These are phyloP conservation scores for Ochotona curzoniae DNA, from an alignment of 2,113 vertebrate genomes.

Conservation along the genomic window DNA sequence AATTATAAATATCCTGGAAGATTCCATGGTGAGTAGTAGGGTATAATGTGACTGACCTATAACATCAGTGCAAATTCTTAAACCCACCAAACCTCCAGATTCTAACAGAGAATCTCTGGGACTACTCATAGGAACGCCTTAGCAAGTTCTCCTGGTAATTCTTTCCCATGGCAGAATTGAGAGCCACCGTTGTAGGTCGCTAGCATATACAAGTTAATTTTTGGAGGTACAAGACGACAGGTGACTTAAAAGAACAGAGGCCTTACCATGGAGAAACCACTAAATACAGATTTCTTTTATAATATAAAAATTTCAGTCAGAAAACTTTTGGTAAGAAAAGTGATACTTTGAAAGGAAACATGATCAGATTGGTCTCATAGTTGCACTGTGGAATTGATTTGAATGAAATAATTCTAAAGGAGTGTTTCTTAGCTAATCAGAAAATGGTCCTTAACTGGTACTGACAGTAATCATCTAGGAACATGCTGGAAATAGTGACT, in stretches of 20 bases:
- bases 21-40: not conserved
- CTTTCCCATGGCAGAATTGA: not conserved
- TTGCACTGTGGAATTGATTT: conserved; percentile 8
- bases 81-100: not conserved
- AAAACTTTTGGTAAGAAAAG: conserved; percentile 20
- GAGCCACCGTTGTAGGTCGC: not conserved
- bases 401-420: conserved; percentile 8
- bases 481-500: not conserved
- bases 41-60: not conserved
- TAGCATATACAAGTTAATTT: conserved; percentile 16
- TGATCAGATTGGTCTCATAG: conserved; percentile 16
- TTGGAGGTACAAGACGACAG: not conserved
- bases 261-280: not conserved
- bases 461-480: not conserved
- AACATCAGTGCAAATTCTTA: not conserved
- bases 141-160: conserved; percentile 2
- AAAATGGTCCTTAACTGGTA: not conserved
- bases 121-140: conserved; percentile 20
- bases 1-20: not conserved
- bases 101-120: not conserved
- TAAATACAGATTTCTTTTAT: conserved; percentile 23
- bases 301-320: conserved; percentile 15
- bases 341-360: conserved; percentile 26
- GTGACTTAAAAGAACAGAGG: conserved; percentile 46
- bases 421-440: not conserved